A percentile compares a stretch with the other conserved stretches of the same genome.
Evolutionary conservation across 2,888 invertebrate genomes (phyloP).

Genomic region (Cheilosia impressa): DNA sequence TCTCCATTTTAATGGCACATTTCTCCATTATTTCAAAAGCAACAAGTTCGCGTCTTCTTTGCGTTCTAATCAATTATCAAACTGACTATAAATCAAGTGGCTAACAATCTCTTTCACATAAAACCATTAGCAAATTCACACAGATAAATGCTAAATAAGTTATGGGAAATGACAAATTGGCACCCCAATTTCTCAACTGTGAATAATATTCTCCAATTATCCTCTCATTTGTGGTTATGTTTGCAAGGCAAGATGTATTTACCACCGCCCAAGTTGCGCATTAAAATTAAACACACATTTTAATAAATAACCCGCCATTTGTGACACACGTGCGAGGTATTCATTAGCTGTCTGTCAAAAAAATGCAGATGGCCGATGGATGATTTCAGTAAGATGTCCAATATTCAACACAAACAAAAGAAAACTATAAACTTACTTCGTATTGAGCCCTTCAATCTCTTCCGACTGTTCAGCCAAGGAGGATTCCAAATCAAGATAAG

Average conservation of each 20-base stretch:
- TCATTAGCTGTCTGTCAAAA: background rate
- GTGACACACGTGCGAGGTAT: no score
- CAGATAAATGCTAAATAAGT: background rate
- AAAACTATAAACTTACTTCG: constrained; percentile 88
- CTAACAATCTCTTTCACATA: background rate
- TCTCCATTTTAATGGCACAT: no score
- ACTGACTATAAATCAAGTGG: background rate
- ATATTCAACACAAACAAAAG: background rate
- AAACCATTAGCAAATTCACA: background rate
- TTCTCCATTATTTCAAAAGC: no score
- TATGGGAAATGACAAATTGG: background rate
- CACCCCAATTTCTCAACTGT: background rate
- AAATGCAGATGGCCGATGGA: background rate
- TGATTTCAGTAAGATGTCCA: background rate
- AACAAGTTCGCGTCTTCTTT: no score
- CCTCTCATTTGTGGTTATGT: background rate
- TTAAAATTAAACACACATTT: background rate
- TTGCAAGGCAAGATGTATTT: background rate
- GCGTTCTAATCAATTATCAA: background rate
- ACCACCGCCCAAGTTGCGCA: background rate
- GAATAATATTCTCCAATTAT: background rate
- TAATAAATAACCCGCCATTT: background rate
- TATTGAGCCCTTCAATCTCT: constrained; percentile 97
- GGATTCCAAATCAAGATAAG: constrained; percentile 98
- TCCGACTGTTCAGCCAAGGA: constrained; percentile 98